phyloP scores from a whole-genome alignment of 2,113 vertebrate genomes.

The Abramis brama region DNA sequence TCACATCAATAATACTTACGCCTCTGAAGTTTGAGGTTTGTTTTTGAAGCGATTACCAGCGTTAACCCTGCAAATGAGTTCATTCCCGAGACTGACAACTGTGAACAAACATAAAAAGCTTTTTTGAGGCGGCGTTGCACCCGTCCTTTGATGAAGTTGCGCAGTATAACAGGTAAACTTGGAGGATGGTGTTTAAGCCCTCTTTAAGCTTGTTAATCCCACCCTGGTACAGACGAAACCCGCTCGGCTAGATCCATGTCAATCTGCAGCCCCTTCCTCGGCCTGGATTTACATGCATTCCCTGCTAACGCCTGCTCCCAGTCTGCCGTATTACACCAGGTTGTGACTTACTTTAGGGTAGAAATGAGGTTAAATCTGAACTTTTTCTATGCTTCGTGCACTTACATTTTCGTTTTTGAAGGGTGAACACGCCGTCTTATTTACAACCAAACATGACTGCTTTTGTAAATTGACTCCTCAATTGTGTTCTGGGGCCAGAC shows the following conservation, averaged over 20 bases:
- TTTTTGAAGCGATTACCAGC: constrained; percentile 54
- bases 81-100: constrained; percentile 74
- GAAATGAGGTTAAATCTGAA: constrained; percentile 60
- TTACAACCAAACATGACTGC: constrained; percentile 68
- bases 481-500: constrained; percentile 72
- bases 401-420: constrained; percentile 13
- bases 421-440: constrained; percentile 65
- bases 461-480: constrained; percentile 80
- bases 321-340: constrained; percentile 67
- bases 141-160: constrained; percentile 66
- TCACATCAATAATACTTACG: constrained; percentile 52
- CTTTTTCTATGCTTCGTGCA: constrained; percentile 60
- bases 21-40: constrained; percentile 42
- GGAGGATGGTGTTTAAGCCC: constrained; percentile 78
- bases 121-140: constrained; percentile 72
- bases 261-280: constrained; percentile 78
- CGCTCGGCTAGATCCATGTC: constrained; percentile 82
- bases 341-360: constrained; percentile 49
- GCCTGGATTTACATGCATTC: constrained; percentile 81
- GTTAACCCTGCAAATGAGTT: constrained; percentile 62
- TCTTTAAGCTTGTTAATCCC: constrained; percentile 86
- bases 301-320: constrained; percentile 73
- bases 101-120: constrained; percentile 73
- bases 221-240: constrained; percentile 79
- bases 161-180: constrained; percentile 80